Base-by-base conservation (phyloP, 2,113 vertebrate genomes). In the Prionailurus bengalensis region DNA sequence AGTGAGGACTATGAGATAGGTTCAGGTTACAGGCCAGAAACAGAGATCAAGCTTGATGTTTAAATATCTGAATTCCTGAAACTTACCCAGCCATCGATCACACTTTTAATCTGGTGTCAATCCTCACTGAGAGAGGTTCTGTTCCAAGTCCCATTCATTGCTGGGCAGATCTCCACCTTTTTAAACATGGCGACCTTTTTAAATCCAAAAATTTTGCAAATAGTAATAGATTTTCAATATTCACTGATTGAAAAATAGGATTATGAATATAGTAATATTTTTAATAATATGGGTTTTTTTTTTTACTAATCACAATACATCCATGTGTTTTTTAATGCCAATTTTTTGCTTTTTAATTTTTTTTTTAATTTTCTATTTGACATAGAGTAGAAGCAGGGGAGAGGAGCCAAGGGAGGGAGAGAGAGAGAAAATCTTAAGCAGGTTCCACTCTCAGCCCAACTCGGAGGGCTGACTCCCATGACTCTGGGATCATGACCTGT, bases 241-340 rank as follows among this genome's bases (percentile, higher is more conserved):
- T 55, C 7, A 71, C 36, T 71, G 36, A 55, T 39, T 70, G 31
- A 83, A 71, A 79, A 93, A 87, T 15, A 85, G 11, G 19, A 53
- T 36, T 80, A 42, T 80, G 17, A 78, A 80, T 36, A 71, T 0
- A 63, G 10, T 68, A 96, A 74, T 6, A 63, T 25, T 93, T 80
- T 78, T 48, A 90, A 83, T 96, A 73, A 25, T 61, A 23, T 61
- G 13, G 51, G 51, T 36, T 36, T 36, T 36, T 3, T 81, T 81
- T 84, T 97, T 82, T 93, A 93, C 36, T 48, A 83, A 91, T 73
- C 17, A 91, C 13, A 86, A 70, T 53, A 63, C 10, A 94, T 36
- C 61, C 4, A 39, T 66, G 31, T 79, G 27, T 71, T n/a, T 91
- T 90, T 87, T 93, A 61, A 61, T 19, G 19, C 58, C 58, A 61